Evolutionary conservation across 1,140 invertebrate species (phyloP).

Genomic region (Caenorhabditis latens): DNA sequence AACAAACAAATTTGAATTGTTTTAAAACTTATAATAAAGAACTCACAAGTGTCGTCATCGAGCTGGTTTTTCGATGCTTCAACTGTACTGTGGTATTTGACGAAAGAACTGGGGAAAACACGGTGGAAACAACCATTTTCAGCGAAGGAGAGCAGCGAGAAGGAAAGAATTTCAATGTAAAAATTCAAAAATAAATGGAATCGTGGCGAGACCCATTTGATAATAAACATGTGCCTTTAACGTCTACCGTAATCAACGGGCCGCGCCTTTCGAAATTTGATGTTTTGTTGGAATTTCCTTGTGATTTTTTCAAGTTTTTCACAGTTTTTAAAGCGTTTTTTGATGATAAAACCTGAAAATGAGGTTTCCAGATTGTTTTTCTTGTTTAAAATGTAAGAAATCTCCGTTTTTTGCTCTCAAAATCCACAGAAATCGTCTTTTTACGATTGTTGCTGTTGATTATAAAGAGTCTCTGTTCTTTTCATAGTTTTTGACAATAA

Average conservation of each 20-base stretch:
- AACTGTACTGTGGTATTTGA: not conserved
- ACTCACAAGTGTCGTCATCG: not conserved
- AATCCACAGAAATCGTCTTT: too few species aligned
- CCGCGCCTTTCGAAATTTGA: not conserved
- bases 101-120: not conserved
- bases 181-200: not conserved
- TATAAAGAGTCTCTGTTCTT: too few species aligned
- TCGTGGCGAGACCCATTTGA: not conserved
- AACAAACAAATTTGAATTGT: not conserved
- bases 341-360: too few species aligned
- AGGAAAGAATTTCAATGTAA: not conserved
- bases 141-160: too few species aligned
- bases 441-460: too few species aligned
- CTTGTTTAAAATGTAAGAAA: too few species aligned
- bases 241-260: not conserved
- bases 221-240: not conserved
- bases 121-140: not conserved
- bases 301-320: not conserved
- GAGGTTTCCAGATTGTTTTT: too few species aligned
- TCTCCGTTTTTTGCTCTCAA: too few species aligned
- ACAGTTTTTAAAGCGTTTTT: too few species aligned
- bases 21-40: not conserved
- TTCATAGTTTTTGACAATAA: too few species aligned
- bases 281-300: not conserved
- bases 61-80: not conserved